Conservation (phyloP, 2,797 vertebrate species). For the Gambusia yucatana region DNA sequence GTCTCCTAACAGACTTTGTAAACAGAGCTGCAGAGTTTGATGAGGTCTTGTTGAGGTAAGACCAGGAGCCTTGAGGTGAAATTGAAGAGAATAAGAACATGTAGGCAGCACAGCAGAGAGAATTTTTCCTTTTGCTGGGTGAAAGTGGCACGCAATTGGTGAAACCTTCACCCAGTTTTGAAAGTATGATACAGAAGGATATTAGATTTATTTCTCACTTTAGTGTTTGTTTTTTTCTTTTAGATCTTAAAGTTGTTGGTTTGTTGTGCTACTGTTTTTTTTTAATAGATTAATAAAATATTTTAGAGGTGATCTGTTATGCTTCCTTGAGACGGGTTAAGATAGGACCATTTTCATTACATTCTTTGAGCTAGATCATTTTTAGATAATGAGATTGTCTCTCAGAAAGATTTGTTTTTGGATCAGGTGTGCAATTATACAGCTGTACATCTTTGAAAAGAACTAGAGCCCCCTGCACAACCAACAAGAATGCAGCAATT, state of each 20-base stretch:
- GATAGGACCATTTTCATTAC: too few species aligned
- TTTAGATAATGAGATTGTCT: too few species aligned
- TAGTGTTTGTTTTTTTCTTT: not conserved
- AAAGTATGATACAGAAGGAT: slow-evolving; percentile 36
- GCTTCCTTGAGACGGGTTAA: too few species aligned
- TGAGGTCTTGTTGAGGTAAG: slow-evolving; percentile 64
- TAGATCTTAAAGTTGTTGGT: not conserved
- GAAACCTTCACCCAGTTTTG: slow-evolving; percentile 36
- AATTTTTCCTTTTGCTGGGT: slow-evolving; percentile 19
- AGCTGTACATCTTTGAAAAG: too few species aligned
- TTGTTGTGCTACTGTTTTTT: not conserved
- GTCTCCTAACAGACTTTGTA: slow-evolving; percentile 65
- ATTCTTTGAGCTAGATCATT: too few species aligned
- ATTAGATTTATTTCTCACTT: slow-evolving; percentile 22
- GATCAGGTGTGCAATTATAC: too few species aligned
- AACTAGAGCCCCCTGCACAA: too few species aligned
- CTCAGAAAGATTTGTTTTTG: too few species aligned
- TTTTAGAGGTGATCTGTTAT: not conserved
- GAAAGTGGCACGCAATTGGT: slow-evolving; percentile 30
- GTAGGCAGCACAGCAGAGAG: slow-evolving; percentile 36
- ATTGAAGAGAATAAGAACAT: slow-evolving; percentile 62
- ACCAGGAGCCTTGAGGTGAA: slow-evolving; percentile 62
- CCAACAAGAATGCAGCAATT: too few species aligned
- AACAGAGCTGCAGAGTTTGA: slow-evolving; percentile 67
- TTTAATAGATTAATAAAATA: not conserved